Evolutionary conservation across 2,113 vertebrate species (phyloP).

Genomic region (Nothoprocta pentlandii): DNA sequence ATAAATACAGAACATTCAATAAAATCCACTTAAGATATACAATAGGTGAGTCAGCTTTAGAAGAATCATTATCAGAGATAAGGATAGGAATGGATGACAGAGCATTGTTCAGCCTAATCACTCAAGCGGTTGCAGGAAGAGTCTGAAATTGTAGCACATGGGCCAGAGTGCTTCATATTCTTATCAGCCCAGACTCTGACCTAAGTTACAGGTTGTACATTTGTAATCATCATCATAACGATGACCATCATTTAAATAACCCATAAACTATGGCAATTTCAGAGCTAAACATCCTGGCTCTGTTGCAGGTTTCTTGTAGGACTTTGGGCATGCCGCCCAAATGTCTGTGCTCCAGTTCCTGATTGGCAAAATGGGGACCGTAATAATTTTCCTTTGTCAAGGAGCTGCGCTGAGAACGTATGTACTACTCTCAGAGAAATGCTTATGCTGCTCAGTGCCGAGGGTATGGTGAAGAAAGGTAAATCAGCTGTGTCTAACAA

Average conservation of each 20-base stretch:
- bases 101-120: slow-evolving; percentile 47
- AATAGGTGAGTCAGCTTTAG: slow-evolving; percentile 56
- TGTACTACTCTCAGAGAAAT: rapidly evolving
- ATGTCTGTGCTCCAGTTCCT: background rate
- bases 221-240: background rate
- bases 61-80: slow-evolving; percentile 54
- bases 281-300: background rate
- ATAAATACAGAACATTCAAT: slow-evolving; percentile 18
- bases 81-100: slow-evolving; percentile 41
- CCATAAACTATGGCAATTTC: background rate
- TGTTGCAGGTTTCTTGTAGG: background rate
- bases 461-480: background rate
- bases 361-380: background rate
- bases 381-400: background rate
- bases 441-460: rapidly evolving
- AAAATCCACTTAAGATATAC: slow-evolving; percentile 54
- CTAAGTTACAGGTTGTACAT: background rate
- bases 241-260: background rate
- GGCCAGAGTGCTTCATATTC: background rate
- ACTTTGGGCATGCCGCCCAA: background rate
- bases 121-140: background rate
- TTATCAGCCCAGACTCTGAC: slow-evolving; percentile 5
- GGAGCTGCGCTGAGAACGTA: background rate
- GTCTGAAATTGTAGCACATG: background rate
- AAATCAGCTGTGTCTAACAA: background rate